A percentile compares a stretch with the other conserved stretches of the same genome.
Conservation (phyloP, 2,113 vertebrate genomes). For the Oreotrochilus melanogaster region DNA sequence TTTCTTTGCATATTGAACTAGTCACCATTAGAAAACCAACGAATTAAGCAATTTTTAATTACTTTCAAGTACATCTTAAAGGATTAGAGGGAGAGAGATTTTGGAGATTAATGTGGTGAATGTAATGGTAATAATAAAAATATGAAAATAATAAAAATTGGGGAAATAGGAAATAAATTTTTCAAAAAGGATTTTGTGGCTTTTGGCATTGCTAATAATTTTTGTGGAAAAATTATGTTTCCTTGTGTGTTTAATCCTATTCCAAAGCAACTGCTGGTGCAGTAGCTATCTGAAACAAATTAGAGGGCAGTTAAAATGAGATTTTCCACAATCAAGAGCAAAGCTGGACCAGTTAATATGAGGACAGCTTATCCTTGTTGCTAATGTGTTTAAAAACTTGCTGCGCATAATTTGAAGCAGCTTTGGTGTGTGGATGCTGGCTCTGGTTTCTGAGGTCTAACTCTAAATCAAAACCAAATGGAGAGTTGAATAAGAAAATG, state of each 20-base stretch:
- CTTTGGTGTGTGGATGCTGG: slow-evolving; percentile 70
- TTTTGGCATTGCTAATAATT: slow-evolving; percentile 79
- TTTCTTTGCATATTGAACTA: not conserved
- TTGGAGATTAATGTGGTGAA: not conserved
- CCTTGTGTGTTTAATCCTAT: slow-evolving; percentile 80
- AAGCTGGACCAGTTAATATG: slow-evolving; percentile 81
- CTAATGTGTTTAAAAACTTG: slow-evolving; percentile 89
- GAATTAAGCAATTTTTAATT: not conserved
- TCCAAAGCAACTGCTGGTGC: slow-evolving; percentile 84
- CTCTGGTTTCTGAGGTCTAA: slow-evolving; percentile 72
- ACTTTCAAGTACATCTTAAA: slow-evolving; percentile 55
- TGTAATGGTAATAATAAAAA: not conserved
- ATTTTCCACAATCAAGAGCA: slow-evolving; percentile 88
- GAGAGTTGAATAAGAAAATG: slow-evolving; percentile 75
- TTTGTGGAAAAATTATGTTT: slow-evolving; percentile 80
- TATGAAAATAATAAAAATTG: not conserved
- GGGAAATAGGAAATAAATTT: slow-evolving; percentile 49
- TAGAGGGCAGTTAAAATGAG: slow-evolving; percentile 86
- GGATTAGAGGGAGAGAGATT: not conserved
- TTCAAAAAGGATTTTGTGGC: slow-evolving; percentile 68
- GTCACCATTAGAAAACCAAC: not conserved
- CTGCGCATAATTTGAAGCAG: slow-evolving; percentile 86
- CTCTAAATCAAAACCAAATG: slow-evolving; percentile 81
- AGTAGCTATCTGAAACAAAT: slow-evolving; percentile 87
- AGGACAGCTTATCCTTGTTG: slow-evolving; percentile 88